These are phyloP conservation scores for Xestobium rufovillosum DNA, from an alignment of 2,888 invertebrate species.

Conservation along the genomic window DNA sequence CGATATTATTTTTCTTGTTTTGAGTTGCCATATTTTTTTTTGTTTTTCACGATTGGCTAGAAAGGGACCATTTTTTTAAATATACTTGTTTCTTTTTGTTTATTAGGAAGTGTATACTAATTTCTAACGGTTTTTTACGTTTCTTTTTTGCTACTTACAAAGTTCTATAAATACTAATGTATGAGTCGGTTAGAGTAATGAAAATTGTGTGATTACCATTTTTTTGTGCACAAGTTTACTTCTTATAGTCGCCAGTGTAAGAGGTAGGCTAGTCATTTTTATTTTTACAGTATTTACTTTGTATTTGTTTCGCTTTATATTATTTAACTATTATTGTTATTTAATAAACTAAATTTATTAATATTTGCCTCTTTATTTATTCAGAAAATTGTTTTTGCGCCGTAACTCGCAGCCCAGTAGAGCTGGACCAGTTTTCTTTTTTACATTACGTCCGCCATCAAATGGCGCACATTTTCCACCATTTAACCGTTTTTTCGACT, in stretches of 20 bases:
- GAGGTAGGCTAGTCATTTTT: slow-evolving; percentile 30
- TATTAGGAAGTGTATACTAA: slow-evolving; percentile 33
- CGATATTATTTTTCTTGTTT: slow-evolving; percentile 17
- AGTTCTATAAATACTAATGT: not conserved
- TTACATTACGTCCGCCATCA: too few species aligned
- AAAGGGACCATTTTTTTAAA: slow-evolving; percentile 39
- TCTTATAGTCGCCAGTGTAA: slow-evolving; percentile 40
- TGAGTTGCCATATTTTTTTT: slow-evolving; percentile 33
- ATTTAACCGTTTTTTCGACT: too few species aligned
- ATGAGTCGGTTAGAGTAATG: slow-evolving; percentile 1
- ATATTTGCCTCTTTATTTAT: too few species aligned
- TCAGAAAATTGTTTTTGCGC: slow-evolving; percentile 24
- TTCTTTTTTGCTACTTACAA: slow-evolving; percentile 2
- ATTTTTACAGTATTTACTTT: slow-evolving; percentile 31
- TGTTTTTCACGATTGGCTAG: slow-evolving; percentile 32
- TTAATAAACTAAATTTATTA: slow-evolving; percentile 46
- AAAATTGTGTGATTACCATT: slow-evolving; percentile 36
- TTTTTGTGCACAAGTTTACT: slow-evolving; percentile 28
- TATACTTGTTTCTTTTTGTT: too few species aligned
- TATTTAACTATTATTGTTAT: slow-evolving; percentile 42
- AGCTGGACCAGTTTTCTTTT: too few species aligned
- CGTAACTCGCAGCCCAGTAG: too few species aligned
- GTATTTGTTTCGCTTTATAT: slow-evolving; percentile 41
- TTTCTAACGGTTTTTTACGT: slow-evolving; percentile 17
- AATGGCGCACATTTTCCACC: too few species aligned